A percentile compares a stretch with the other conserved stretches of the same genome.
phyloP scores from a whole-genome alignment of 2,888 invertebrate genomes.

The Lucinisca nassula region DNA sequence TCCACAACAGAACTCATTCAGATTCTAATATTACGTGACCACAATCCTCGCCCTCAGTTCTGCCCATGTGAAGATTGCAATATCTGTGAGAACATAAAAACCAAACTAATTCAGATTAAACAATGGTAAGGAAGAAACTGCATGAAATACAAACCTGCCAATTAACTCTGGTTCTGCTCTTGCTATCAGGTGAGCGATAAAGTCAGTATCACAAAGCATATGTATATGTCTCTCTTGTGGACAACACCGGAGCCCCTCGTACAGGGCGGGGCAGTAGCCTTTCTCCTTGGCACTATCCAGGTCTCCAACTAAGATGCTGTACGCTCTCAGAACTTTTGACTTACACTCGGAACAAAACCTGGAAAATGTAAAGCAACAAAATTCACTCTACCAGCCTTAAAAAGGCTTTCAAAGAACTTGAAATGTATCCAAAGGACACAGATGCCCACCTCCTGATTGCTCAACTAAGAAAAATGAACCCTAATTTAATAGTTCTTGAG shows the following conservation, averaged over 20 bases:
- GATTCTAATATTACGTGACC: no score
- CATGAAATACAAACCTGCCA: constrained; percentile 91
- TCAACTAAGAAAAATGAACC: no score
- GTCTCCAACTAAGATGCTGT: constrained; percentile 93
- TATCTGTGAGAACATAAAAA: no score
- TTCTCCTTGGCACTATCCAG: constrained; percentile 94
- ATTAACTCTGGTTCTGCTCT: constrained; percentile 97
- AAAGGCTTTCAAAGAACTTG: no score
- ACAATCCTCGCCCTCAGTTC: no score
- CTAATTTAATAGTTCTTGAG: no score
- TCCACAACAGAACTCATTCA: no score
- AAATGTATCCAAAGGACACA: no score
- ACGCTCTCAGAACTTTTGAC: constrained; percentile 96
- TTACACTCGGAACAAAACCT: constrained; percentile 97
- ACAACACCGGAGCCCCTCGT: constrained; percentile 93
- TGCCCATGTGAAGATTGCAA: no score
- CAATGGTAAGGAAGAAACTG: neutral
- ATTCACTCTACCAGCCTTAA: no score
- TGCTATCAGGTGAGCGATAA: constrained; percentile 95
- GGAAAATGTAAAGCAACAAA: constrained; percentile 43
- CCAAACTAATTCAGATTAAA: no score
- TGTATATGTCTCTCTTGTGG: constrained; percentile 96
- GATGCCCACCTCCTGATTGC: no score
- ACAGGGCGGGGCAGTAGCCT: constrained; percentile 95
- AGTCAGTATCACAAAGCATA: constrained; percentile 95